Base-by-base conservation (phyloP, 1,140 invertebrate species). In the Ostrea denselamellosa region DNA sequence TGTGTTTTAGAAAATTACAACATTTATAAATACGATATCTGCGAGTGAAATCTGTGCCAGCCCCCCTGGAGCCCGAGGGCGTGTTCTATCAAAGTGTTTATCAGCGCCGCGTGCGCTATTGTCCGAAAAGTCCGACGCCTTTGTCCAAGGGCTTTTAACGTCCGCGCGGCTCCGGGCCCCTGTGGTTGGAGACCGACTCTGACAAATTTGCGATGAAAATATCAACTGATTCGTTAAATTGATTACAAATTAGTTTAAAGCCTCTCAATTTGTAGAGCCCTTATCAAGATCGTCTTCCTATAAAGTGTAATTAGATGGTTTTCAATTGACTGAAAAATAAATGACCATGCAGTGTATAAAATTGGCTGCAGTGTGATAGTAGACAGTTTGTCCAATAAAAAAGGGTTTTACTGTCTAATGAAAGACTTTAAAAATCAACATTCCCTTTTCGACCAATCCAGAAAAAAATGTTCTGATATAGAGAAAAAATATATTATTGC, bases 231-330 rank as follows among this genome's bases (percentile, higher is more conserved):
- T 87, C 82, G 86, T 87, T 83, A 87, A 87, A 87, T 83, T 83
- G 86, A 87, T 87, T 83, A 87, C 86, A 87, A 87, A 87, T 87
- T 87, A 65, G 86, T 62, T 58, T 87, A 87, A 87, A 87, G 68
- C 82, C 62, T 51, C 54, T 83, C 86, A 56, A 87, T 83, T 87
- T 83, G 77, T 65, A 86, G 77, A 25, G 58, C 53, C 82, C 82
- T 87, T 83, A 87, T 87, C 53, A 87, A 87, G 82, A 87, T 87
- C 68, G 68, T 34, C 68, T 34, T 34, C 68, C 68, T 77, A 22
- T 77, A 77, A 77, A 77, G 68, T 77, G 9, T 77, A 77, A 77
- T 77, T 77, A 77, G 68, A 25, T 34, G 68, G 22, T 77, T 77
- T 28, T 62, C 56, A 62, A 62, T 62, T n/a, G 56, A 62, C 25